These are phyloP conservation scores for Paradoxurus hermaphroditus DNA, from an alignment of 2,113 vertebrate genomes.

Conservation along the genomic window DNA sequence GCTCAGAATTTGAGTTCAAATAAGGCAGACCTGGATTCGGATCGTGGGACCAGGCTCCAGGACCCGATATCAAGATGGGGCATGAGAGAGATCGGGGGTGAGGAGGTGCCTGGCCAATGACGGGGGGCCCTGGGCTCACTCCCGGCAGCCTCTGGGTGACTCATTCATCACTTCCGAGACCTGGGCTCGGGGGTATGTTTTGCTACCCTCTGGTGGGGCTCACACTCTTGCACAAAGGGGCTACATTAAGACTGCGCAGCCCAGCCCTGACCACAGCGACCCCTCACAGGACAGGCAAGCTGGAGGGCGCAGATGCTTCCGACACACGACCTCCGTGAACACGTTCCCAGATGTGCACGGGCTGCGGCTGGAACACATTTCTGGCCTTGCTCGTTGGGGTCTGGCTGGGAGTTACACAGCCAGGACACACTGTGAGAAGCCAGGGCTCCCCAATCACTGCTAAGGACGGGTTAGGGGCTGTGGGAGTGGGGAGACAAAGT, in stretches of 20 bases:
- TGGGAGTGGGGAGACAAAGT: not conserved
- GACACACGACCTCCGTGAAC: not conserved
- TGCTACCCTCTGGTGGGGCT: not conserved
- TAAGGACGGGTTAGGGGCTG: not conserved
- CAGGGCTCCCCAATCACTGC: not conserved
- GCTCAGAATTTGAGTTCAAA: not conserved
- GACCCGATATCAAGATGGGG: not conserved
- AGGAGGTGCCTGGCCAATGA: not conserved
- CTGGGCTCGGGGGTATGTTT: not conserved
- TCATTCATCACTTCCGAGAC: not conserved
- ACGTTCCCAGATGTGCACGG: conserved; percentile 66
- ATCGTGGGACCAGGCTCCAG: not conserved
- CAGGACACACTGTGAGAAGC: not conserved
- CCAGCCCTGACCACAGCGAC: not conserved
- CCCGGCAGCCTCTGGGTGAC: not conserved
- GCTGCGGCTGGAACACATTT: conserved; percentile 61
- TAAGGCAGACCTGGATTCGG: not conserved
- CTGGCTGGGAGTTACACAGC: not conserved
- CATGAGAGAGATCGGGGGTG: not conserved
- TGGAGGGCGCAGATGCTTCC: not conserved
- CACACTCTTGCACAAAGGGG: not conserved
- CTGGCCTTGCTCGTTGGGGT: not conserved
- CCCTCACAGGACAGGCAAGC: not conserved
- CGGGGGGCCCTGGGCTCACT: not conserved
- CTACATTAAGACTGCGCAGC: not conserved